phyloP scores from a whole-genome alignment of 2,888 invertebrate genomes.

The Siphonodentalium dalli region DNA sequence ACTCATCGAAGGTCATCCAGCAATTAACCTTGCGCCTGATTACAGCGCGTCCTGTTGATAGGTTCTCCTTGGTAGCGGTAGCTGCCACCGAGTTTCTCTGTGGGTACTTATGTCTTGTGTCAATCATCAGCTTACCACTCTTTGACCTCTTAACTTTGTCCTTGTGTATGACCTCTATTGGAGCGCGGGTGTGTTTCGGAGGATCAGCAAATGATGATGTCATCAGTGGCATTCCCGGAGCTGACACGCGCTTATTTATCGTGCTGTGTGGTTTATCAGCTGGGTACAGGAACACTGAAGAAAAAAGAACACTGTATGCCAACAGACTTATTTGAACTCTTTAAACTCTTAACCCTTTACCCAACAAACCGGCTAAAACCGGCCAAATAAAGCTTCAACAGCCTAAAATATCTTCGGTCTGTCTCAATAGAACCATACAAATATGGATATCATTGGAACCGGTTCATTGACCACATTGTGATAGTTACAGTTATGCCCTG shows the following conservation, averaged over 20 bases:
- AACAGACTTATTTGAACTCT: too few relatives aligned
- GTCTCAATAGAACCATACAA: too few relatives aligned
- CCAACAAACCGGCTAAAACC: too few relatives aligned
- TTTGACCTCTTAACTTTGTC: constrained; percentile 45
- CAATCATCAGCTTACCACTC: constrained; percentile 45
- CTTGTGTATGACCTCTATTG: constrained; percentile 46
- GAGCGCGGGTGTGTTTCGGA: constrained; percentile 40
- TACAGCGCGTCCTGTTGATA: constrained; percentile 58
- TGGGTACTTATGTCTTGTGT: constrained; percentile 48
- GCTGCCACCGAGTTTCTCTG: constrained; percentile 32
- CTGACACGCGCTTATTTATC: constrained; percentile 38
- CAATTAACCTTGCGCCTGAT: constrained; percentile 51
- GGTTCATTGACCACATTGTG: too few relatives aligned
- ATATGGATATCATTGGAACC: too few relatives aligned
- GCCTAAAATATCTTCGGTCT: too few relatives aligned
- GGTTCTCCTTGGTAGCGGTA: constrained; percentile 39
- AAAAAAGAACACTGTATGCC: too few relatives aligned
- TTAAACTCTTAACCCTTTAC: too few relatives aligned
- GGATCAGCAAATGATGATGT: constrained; percentile 43
- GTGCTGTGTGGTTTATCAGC: constrained; percentile 43
- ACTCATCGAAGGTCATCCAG: constrained; percentile 63
- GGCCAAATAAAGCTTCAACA: too few relatives aligned
- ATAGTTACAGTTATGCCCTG: too few relatives aligned
- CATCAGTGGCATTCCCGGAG: constrained; percentile 41
- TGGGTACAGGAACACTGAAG: constrained; percentile 56